These are phyloP conservation scores for Anthrax anthrax DNA, from an alignment of 2,888 invertebrate genomes.

Conservation along the genomic window DNA sequence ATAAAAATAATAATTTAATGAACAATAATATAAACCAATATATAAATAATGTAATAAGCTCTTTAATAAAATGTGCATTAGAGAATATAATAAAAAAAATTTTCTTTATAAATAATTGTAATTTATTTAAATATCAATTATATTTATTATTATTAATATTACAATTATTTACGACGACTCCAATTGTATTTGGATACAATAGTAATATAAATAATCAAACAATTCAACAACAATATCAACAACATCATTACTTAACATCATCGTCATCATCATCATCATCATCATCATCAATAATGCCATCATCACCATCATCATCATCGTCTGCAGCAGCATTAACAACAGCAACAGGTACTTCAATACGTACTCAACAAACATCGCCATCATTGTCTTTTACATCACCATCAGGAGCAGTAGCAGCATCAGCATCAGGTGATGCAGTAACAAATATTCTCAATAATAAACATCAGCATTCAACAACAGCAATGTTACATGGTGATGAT, in stretches of 20 bases:
- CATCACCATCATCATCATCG: constrained; percentile 1
- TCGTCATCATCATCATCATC: constrained; percentile 2
- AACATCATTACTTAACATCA: background rate
- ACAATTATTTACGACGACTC: background rate
- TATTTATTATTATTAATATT: constrained; percentile 3
- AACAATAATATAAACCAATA: too few relatives aligned
- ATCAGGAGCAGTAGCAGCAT: background rate
- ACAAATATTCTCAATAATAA: background rate
- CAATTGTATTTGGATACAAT: constrained; percentile 1
- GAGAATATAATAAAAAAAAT: background rate
- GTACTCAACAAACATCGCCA: background rate
- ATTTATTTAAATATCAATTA: background rate
- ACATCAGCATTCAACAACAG: background rate
- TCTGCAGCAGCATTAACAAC: background rate
- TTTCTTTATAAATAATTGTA: background rate
- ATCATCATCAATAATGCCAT: background rate
- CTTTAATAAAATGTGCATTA: background rate
- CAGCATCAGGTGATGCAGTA: background rate
- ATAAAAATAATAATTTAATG: too few relatives aligned
- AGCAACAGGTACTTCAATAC: background rate
- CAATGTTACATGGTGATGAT: background rate
- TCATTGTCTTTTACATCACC: background rate
- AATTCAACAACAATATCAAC: background rate
- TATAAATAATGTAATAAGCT: too few relatives aligned
- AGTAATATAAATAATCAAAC: constrained; percentile 4